Evolutionary conservation across 2,888 invertebrate genomes (phyloP), one percentile per base, ranked within the genome.

Genomic region (Scaptomyza tumidula): DNA sequence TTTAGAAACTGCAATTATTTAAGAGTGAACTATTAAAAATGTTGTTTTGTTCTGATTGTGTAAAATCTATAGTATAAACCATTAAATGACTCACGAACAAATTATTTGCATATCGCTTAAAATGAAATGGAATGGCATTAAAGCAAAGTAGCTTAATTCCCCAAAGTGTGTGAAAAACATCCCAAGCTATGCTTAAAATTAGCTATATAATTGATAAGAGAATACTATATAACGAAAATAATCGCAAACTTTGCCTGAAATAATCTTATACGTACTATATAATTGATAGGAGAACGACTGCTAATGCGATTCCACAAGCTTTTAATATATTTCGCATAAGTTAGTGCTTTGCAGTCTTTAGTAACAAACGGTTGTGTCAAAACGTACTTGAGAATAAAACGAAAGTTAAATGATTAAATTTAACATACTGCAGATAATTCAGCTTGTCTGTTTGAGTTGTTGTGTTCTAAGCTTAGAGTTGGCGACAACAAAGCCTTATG

Each of bases 321-420:
- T 31, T 13, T 24, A 10, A 19, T 16, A 1, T 19, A 14, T 13
- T 13, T 54, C 19, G 50, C 19, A 54, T 37, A n/a, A 68, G 39
- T 50, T 9, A 2, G 11, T 6, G 1, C 39, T 16, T 41, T 14
- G 29, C 13, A 19, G 7, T 9, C 7, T 35, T 19, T 16, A 39
- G 33, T 6, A 9, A 6, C 3, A 11, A 31, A 31, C 50, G 57
- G 35, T 24, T 5, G 57, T 45, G n/a, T 1, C 13, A 6, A 37
- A 16, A 39, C 13, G 29, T 1, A 19, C 11, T n/a, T 9, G 1
- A 0, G 1, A 24, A 13, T 29, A 29, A 48, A 11, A 16, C 7
- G 1, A 9, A 39, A 29, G n/a, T 43, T 43, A 37, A n/a, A 71
- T 69, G 71, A 7, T 7, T 27, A 71, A 37, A 1, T 37, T 11